Evolutionary conservation across 30 jellyfish, hydroid and myxozoan genomes (phyloP).

Genomic region (Sanderia malayensis): DNA sequence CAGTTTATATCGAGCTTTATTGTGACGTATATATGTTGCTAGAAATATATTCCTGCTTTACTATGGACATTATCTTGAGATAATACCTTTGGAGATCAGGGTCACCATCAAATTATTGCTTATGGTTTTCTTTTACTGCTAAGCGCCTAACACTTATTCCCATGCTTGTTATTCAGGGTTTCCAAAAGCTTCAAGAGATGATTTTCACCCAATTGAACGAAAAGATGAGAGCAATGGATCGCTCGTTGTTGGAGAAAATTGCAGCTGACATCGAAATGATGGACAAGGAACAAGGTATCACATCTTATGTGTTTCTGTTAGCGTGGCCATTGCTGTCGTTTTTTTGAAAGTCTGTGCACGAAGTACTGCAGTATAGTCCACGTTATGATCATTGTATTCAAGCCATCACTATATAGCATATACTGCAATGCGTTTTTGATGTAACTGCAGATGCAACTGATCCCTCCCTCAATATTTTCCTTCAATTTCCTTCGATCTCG

Average conservation of each 20-base stretch:
- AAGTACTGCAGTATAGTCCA: background rate
- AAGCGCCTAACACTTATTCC: no score
- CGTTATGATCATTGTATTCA: background rate
- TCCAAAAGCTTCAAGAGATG: slow-evolving; percentile 86
- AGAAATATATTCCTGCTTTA: no score
- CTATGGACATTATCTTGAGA: no score
- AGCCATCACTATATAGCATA: background rate
- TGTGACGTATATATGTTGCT: no score
- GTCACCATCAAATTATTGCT: no score
- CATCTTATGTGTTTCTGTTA: background rate
- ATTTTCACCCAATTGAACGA: slow-evolving; percentile 82
- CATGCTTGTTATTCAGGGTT: no score
- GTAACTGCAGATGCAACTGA: background rate
- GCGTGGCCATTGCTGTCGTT: no score
- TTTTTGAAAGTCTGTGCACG: background rate
- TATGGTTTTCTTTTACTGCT: no score
- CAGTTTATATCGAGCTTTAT: no score
- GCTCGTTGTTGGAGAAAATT: slow-evolving; percentile 81
- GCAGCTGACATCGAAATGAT: slow-evolving; percentile 94
- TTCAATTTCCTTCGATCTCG: no score
- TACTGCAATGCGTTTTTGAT: background rate
- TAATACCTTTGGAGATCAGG: no score
- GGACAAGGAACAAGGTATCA: slow-evolving; percentile 89
- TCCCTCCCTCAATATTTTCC: no score
- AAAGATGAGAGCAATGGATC: slow-evolving; percentile 92